Evolutionary conservation across 2,888 invertebrate genomes (phyloP).

Genomic region (Nowickia ferox): DNA sequence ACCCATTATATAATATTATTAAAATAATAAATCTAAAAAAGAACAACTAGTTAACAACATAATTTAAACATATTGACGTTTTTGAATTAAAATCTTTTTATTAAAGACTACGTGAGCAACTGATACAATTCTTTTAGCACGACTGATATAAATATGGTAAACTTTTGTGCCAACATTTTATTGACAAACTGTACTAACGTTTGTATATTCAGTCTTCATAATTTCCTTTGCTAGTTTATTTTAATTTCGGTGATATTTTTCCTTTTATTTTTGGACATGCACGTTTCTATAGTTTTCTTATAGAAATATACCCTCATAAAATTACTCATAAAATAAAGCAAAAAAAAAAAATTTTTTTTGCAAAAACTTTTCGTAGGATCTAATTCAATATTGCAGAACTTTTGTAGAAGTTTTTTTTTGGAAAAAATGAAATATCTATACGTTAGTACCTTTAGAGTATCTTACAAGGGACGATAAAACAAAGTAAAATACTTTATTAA

Average conservation of each 20-base stretch:
- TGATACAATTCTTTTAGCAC: too few relatives aligned
- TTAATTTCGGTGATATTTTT: background rate
- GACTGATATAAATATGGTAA: background rate
- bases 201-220: slow-evolving; percentile 47
- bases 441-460: slow-evolving; percentile 28
- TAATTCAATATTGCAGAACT: slow-evolving; percentile 70
- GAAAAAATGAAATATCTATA: background rate
- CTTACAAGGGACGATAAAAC: slow-evolving; percentile 14
- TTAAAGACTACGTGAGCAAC: too few relatives aligned
- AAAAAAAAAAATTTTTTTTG: slow-evolving; percentile 19
- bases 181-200: background rate
- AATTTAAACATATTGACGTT: too few relatives aligned
- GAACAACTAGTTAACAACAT: too few relatives aligned
- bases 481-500: slow-evolving; percentile 62
- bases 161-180: background rate
- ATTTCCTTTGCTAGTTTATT: slow-evolving; percentile 44
- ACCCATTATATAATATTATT: too few relatives aligned
- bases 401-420: slow-evolving; percentile 40
- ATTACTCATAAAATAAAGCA: slow-evolving; percentile 27
- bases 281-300: slow-evolving; percentile 39
- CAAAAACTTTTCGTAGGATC: slow-evolving; percentile 63
- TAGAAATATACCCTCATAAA: slow-evolving; percentile 54
- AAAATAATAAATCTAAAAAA: too few relatives aligned
- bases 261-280: slow-evolving; percentile 17
- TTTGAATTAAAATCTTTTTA: too few relatives aligned